Conservation (phyloP, 2,888 invertebrate genomes). For the Agrilus mali region DNA sequence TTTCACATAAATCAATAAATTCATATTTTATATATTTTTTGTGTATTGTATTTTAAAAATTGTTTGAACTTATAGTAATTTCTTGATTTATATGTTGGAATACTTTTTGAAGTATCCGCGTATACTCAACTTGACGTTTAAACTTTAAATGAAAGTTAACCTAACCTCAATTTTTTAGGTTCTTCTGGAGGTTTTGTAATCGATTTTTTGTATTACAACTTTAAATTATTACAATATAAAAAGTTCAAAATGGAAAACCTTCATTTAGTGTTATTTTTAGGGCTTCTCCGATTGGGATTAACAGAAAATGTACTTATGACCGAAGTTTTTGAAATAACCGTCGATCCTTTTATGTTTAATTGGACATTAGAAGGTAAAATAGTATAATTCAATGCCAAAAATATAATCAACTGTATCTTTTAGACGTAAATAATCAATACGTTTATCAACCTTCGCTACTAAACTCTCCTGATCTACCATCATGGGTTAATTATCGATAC, state of each 20-base stretch:
- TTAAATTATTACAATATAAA: no score
- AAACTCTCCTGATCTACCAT: constrained; percentile 71
- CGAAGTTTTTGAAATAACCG: constrained; percentile 66
- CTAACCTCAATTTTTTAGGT: no score
- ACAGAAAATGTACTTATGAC: constrained; percentile 49
- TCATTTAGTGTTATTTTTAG: constrained; percentile 1
- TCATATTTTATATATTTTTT: no score
- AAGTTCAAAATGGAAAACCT: background rate
- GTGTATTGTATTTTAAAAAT: no score
- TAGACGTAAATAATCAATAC: constrained; percentile 48
- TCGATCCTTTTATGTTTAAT: constrained; percentile 67
- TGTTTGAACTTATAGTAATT: no score
- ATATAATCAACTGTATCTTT: background rate
- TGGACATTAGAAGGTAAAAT: constrained; percentile 59
- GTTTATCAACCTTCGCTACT: constrained; percentile 62
- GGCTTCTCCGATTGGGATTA: constrained; percentile 1
- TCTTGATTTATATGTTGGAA: no score
- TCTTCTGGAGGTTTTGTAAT: no score
- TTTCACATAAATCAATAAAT: no score
- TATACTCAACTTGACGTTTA: no score
- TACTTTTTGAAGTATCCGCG: no score
- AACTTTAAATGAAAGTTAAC: no score
- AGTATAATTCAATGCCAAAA: background rate
- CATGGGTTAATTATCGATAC: constrained; percentile 76
- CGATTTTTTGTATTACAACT: no score